phyloP scores from a whole-genome alignment of 2,797 vertebrate genomes.

The Picus viridis region DNA sequence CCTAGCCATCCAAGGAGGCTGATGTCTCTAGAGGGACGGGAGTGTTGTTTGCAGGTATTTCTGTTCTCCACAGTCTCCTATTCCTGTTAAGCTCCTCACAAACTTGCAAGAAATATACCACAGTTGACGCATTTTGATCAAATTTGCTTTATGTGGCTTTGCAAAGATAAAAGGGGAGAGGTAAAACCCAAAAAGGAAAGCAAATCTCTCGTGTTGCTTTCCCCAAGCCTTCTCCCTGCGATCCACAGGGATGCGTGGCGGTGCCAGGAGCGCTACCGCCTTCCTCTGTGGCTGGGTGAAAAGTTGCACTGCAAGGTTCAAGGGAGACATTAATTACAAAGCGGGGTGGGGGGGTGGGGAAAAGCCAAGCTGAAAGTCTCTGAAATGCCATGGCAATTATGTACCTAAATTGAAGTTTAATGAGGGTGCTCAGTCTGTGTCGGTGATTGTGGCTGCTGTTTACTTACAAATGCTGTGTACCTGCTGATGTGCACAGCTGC shows the following conservation, averaged over 20 bases:
- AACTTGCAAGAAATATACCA: not conserved
- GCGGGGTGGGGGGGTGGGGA: too few relatives aligned
- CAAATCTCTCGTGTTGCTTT: not conserved
- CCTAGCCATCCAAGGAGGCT: not conserved
- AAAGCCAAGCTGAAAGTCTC: slow-evolving; percentile 8
- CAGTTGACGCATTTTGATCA: not conserved
- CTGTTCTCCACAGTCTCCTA: not conserved
- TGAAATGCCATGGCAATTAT: slow-evolving; percentile 65
- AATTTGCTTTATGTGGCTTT: not conserved
- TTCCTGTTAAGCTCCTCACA: not conserved
- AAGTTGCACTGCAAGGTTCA: not conserved
- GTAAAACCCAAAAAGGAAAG: not conserved
- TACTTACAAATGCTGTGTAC: slow-evolving; percentile 44
- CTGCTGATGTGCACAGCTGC: slow-evolving; percentile 40
- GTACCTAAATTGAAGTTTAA: slow-evolving; percentile 65
- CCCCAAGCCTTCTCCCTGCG: not conserved
- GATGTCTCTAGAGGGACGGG: not conserved
- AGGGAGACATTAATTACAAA: slow-evolving; percentile 30
- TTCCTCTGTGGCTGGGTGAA: not conserved
- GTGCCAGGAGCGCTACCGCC: not conserved
- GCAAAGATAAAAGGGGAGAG: not conserved
- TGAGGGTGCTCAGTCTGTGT: slow-evolving; percentile 60
- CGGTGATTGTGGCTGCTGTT: slow-evolving; percentile 56
- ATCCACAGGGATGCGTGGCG: not conserved
- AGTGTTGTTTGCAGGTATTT: slow-evolving; percentile 18